Base-by-base conservation (phyloP, 1,140 invertebrate genomes). In the Melipona quadrifasciata region DNA sequence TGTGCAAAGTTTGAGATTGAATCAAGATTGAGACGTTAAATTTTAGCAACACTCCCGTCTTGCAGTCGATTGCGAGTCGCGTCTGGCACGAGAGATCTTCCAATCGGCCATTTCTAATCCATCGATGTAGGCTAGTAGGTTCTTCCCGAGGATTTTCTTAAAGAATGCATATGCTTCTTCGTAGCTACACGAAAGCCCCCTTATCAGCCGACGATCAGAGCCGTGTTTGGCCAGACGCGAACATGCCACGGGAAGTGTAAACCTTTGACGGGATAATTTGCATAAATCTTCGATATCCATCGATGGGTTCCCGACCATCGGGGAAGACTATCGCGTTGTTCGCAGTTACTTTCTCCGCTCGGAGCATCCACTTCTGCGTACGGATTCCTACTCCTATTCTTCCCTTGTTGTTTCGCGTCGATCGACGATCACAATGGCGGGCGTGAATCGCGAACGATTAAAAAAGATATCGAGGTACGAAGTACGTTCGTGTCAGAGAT, bases 321-420 rank as follows among this genome's bases (percentile, higher is more conserved):
- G 65, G 90, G 88, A 91, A 92, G 89, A 92, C 83, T 89, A 90
- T 86, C 86, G 89, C 91, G 90, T 91, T 89, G 91, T 89, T 86
- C 74, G 80, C 87, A 27, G 64, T 91, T 86, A 90, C 90, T 92
- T 92, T 92, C 91, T 92, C 88, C 79, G 81, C 87, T 88, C 71
- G 82, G 73, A 80, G 87, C 86, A 86, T 81, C 85, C 86, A 89
- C 89, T 89, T 89, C 85, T 87, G 86, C 86, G 86, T 82, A 27
- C 24, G 10, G 3, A 11, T 47, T 16, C 14, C 39, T 10, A 0
- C 8, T 47, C 1, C 14, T 21, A n/a, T 77, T 57, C 57, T 14
- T 61, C 47, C 61, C 21, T 12, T 11, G 10, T 17, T 17, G 39
- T 6, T 27, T 24, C 1, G 14, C 27, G n/a, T n/a, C 31, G 34